Evolutionary conservation across 2,888 invertebrate genomes (phyloP), one percentile per base, ranked within the genome.

Genomic region (Megastigmus dorsalis): DNA sequence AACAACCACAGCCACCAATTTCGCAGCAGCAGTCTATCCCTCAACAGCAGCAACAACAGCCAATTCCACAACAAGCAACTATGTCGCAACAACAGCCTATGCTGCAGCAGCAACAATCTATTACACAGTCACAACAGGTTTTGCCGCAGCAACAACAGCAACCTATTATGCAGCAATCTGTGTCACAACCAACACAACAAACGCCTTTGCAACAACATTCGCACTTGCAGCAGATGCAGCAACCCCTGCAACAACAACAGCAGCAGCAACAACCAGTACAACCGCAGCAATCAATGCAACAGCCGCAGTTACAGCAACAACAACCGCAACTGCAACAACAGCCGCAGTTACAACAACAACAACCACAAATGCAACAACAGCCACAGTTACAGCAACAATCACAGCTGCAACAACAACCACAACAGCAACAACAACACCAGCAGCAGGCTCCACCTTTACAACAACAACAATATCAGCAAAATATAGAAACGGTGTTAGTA

Each of bases 211-310:
- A 9, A n/a, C 59, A 45, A 6, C 65, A 52, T 50, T 79, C 80
- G 28, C n/a, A n/a, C n/a, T 73, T 82, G 13, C 82, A 82, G 36
- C 80, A 83, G n/a, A n/a, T n/a, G 20, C 43, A n/a, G n/a, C 45
- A 45, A 52, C 52, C 26, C 1, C n/a, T n/a, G 7, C n/a, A 45
- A 62, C 59, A 38, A 15, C 79, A 78, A 48, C 76, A 75, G 43
- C 77, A 81, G 9, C 79, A 73, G 38, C 79, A 79, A 30, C 77
- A 77, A 41, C 13, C 23, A 0, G n/a, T 13, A 30, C 20, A 15
- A 18, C 30, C n/a, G 23, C 62, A 62, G 13, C 28, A 43, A 13
- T 1, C 36, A 10, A 30, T 57, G 2, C 20, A 75, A 50, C 77
- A 63, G 20, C 13, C n/a, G 54, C 68, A 71, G n/a, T n/a, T n/a